phyloP scores from a whole-genome alignment of 1,140 invertebrate genomes.

The Macrobrachium nipponense region DNA sequence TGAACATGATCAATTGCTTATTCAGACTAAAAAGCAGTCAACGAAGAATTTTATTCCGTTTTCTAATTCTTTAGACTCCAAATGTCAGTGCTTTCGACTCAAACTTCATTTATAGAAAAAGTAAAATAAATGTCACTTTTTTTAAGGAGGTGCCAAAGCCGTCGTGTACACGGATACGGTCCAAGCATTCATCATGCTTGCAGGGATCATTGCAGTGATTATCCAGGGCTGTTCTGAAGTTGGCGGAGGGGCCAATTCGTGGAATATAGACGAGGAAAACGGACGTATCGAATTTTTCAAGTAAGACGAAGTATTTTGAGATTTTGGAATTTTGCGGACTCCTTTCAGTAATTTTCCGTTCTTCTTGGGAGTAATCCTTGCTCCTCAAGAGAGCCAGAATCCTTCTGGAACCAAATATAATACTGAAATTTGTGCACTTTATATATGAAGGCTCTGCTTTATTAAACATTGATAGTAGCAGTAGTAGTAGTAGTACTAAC shows the following conservation, averaged over 20 bases:
- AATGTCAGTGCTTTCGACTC: not conserved
- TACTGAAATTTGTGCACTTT: no score
- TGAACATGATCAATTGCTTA: no score
- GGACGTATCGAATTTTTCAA: constrained; percentile 69
- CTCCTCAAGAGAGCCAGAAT: no score
- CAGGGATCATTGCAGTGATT: constrained; percentile 66
- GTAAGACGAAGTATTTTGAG: constrained; percentile 65
- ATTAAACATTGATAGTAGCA: no score
- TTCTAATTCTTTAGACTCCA: no score
- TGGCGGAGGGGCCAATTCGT: constrained; percentile 67
- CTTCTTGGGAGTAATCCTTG: no score
- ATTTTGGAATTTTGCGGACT: not conserved
- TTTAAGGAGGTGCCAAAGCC: constrained; percentile 73
- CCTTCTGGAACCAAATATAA: no score
- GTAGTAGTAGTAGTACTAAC: no score
- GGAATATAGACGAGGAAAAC: constrained; percentile 67
- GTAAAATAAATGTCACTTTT: not conserved
- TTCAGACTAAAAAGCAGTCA: no score
- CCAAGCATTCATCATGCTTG: constrained; percentile 67
- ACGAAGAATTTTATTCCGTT: no score
- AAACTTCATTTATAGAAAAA: not conserved
- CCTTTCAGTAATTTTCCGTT: not conserved
- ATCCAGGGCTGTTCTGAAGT: constrained; percentile 67
- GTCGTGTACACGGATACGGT: constrained; percentile 72
- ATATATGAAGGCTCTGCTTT: no score